Evolutionary conservation across 2,113 vertebrate genomes (phyloP), one percentile per base, ranked within the genome.

Genomic region (Pelodiscus sinensis): DNA sequence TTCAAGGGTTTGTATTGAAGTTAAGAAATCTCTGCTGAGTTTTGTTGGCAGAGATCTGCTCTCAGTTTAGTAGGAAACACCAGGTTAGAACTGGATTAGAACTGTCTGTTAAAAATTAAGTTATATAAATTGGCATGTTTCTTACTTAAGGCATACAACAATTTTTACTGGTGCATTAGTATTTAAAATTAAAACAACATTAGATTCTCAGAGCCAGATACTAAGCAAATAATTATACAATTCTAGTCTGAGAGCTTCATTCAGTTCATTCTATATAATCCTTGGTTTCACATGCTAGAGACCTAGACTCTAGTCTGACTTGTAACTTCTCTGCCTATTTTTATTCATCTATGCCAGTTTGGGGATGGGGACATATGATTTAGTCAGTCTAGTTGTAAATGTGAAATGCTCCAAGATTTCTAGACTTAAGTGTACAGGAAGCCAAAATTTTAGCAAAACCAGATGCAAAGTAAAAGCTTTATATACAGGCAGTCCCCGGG

Each of bases 221-320:
- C n/a, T 90, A 84, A 51, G 22, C 60, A 35, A 81, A n/a, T 79
- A 22, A 71, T 82, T 52, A 81, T 52, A 84, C 60, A 92, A 86
- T 54, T 75, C 35, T 35, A 86, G 87, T 68, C 22, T 83, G 85
- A 90, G 85, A 89, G 84, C 75, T 85, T 78, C 85, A 65, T 85
- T 78, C 85, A 65, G 85, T 78, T 90, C 83, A 87, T 22, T 78
- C 84, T 80, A 83, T 75, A 91, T 80, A 94, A 90, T 80, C 68
- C 44, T 81, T 35, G n/a, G 79, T 25, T 71, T 84, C 62, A 78
- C 78, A 84, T 0, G 0, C 4, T 82, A 88, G 80, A 73, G 65
- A 91, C 82, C 0, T 68, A 62, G 1, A 15, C 21, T 94, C 92
- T 77, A 89, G 60, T 93, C 75, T 79, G 89, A 84, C 38, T 94